Conservation (phyloP, 2,888 invertebrate species). For the Frankliniella intonsa region DNA sequence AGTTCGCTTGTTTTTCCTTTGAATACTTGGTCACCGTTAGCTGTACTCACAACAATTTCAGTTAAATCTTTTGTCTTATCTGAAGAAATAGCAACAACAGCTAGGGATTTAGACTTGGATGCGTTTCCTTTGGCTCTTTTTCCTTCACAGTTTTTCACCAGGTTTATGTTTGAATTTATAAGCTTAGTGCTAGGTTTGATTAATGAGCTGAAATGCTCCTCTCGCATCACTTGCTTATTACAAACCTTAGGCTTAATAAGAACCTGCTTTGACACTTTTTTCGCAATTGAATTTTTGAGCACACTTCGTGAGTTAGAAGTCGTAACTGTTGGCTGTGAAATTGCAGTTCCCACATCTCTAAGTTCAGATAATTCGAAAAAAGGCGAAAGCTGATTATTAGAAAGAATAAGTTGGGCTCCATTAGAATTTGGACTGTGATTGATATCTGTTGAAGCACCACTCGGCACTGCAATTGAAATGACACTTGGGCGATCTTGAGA, state of each 20-base stretch:
- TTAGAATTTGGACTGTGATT: not conserved
- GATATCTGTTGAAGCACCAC: not conserved
- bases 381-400: not conserved
- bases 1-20: constrained; percentile 47
- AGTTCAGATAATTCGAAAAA: not conserved
- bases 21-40: constrained; percentile 45
- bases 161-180: not conserved
- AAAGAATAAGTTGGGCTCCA: not conserved
- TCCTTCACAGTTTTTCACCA: not conserved
- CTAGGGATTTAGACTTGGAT: constrained; percentile 38
- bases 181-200: not conserved
- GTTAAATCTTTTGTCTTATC: constrained; percentile 47
- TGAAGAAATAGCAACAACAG: constrained; percentile 47
- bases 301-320: constrained; percentile 33
- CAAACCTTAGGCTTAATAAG: not conserved
- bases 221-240: not conserved
- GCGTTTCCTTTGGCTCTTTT: constrained; percentile 21
- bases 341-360: not conserved
- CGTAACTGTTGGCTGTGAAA: not conserved
- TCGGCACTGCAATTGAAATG: not conserved
- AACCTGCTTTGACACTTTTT: not conserved
- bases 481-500: not conserved
- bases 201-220: not conserved
- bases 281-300: constrained; percentile 26
- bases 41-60: constrained; percentile 46